Evolutionary conservation across 2,888 invertebrate species (phyloP).

Genomic region (Dioctria rufipes): DNA sequence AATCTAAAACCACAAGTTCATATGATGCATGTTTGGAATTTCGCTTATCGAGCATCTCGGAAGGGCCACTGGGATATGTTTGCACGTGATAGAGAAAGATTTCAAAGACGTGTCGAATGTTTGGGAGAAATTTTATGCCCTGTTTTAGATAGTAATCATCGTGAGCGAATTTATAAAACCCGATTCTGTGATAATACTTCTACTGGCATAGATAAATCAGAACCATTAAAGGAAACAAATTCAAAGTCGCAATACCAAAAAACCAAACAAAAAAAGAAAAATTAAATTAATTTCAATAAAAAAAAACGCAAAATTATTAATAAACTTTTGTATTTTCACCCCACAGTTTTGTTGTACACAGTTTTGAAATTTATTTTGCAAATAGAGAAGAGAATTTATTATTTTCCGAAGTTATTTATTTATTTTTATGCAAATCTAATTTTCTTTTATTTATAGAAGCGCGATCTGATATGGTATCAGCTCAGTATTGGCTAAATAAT

Average conservation of each 20-base stretch:
- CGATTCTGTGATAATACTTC: slow-evolving; percentile 63
- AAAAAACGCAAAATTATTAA: not conserved
- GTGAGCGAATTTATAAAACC: slow-evolving; percentile 66
- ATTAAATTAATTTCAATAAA: not conserved
- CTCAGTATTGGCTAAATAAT: not conserved
- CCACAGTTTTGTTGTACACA: too few relatives aligned
- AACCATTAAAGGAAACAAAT: not conserved
- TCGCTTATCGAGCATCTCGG: slow-evolving; percentile 76
- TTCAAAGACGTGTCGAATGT: slow-evolving; percentile 66
- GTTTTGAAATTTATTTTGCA: too few relatives aligned
- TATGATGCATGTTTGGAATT: slow-evolving; percentile 76
- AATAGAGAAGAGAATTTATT: too few relatives aligned
- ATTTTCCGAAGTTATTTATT: not conserved
- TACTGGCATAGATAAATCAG: slow-evolving; percentile 8
- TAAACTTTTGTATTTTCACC: slow-evolving; percentile 16
- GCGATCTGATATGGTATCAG: slow-evolving; percentile 1
- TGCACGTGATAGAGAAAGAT: slow-evolving; percentile 72
- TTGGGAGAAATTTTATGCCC: slow-evolving; percentile 64
- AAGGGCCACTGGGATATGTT: slow-evolving; percentile 76
- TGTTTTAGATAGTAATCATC: slow-evolving; percentile 66
- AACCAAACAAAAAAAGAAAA: not conserved
- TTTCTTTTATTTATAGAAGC: slow-evolving; percentile 29
- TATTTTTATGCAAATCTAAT: slow-evolving; percentile 14
- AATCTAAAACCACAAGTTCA: slow-evolving; percentile 74
- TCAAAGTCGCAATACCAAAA: not conserved